A percentile compares a stretch with the other conserved stretches of the same genome.
Conservation (phyloP, 2,888 invertebrate genomes). For the Rhingia campestris region DNA sequence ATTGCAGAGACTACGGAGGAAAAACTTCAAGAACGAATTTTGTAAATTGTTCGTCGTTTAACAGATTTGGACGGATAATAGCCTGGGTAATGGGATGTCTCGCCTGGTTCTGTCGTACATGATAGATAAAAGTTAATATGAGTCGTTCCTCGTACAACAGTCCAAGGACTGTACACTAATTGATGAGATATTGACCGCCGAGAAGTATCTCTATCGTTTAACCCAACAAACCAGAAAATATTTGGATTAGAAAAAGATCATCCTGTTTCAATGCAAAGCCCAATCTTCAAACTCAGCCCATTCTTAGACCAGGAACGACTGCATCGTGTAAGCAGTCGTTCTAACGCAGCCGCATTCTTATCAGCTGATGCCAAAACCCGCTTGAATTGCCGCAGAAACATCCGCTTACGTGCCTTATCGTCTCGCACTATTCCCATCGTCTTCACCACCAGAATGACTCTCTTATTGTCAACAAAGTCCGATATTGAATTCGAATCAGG, state of each 20-base stretch:
- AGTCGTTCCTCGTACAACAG: background rate
- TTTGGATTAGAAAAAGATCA: background rate
- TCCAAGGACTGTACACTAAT: background rate
- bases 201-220: background rate
- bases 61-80: background rate
- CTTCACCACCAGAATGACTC: slow-evolving; percentile 45
- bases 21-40: background rate
- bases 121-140: background rate
- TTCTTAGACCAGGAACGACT: background rate
- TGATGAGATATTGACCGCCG: background rate
- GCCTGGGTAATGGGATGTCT: background rate
- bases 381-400: slow-evolving; percentile 12
- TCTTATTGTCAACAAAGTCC: slow-evolving; percentile 18
- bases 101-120: background rate
- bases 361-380: slow-evolving; percentile 16
- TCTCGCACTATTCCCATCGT: background rate
- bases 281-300: background rate
- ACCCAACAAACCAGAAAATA: background rate
- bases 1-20: background rate
- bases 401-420: background rate
- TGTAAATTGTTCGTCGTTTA: slow-evolving; percentile 1
- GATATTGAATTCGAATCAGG: slow-evolving; percentile 39
- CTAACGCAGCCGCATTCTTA: slow-evolving; percentile 14
- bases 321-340: background rate
- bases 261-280: background rate